These are phyloP conservation scores for Apis cerana DNA, from an alignment of 1,140 invertebrate species.

Conservation along the genomic window DNA sequence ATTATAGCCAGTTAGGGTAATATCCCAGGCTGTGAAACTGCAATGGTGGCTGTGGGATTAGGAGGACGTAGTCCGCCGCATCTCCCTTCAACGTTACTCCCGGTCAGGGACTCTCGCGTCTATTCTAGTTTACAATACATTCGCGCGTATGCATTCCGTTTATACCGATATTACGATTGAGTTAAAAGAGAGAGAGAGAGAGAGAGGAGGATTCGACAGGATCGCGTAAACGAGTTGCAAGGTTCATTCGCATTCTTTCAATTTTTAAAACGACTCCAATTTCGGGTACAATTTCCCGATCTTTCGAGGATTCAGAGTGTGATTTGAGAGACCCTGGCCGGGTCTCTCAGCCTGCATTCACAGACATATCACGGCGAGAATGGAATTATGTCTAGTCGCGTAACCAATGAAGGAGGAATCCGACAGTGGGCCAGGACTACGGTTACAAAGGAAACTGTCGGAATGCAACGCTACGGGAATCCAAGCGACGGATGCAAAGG, in stretches of 20 bases:
- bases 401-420: slow-evolving; percentile 40
- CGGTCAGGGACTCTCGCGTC: slow-evolving; percentile 6
- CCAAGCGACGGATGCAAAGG: background rate
- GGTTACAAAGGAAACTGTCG: slow-evolving; percentile 27
- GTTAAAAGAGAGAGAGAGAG: no score
- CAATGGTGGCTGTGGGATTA: slow-evolving; percentile 65
- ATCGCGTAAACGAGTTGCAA: no score
- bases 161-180: no score
- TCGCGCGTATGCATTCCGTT: no score
- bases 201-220: no score
- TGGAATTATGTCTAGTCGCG: slow-evolving; percentile 39
- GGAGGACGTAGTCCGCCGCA: slow-evolving; percentile 26
- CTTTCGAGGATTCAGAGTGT: no score
- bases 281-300: no score
- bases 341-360: slow-evolving; percentile 42
- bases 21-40: slow-evolving; percentile 69
- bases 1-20: slow-evolving; percentile 77
- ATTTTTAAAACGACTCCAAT: no score
- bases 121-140: no score
- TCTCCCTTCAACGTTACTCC: no score
- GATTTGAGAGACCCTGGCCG: slow-evolving; percentile 46
- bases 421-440: slow-evolving; percentile 27
- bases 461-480: slow-evolving; percentile 28
- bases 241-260: no score
- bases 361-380: slow-evolving; percentile 49